Percentiles rank a stretch among this genome's conserved stretches.
Conservation (phyloP, 2,113 vertebrate genomes). For the Heterocephalus glaber region DNA sequence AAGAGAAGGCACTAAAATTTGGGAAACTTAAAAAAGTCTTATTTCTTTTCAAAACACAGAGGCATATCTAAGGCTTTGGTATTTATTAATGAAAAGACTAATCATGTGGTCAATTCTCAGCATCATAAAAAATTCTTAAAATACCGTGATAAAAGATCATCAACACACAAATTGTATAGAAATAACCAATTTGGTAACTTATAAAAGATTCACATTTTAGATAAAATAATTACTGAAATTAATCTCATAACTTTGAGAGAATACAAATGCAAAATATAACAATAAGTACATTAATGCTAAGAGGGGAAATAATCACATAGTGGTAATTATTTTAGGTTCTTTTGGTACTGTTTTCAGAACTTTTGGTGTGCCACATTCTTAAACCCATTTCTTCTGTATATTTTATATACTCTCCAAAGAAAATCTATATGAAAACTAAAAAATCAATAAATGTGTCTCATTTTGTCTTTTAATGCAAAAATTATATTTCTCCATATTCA, state of each 20-base stretch:
- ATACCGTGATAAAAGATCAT: neutral
- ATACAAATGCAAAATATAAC: neutral
- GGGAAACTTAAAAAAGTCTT: neutral
- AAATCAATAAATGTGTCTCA: neutral
- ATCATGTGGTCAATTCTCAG: neutral
- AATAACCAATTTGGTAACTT: neutral
- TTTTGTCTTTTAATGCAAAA: neutral
- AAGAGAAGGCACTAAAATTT: neutral
- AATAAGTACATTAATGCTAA: accelerated
- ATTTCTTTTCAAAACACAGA: neutral
- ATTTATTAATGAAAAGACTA: neutral
- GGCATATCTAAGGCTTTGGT: neutral
- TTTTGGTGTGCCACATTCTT: neutral
- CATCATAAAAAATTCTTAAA: neutral
- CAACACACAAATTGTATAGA: neutral
- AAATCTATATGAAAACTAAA: neutral
- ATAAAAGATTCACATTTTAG: neutral
- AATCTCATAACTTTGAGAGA: neutral
- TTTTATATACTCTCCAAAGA: neutral
- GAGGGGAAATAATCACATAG: neutral
- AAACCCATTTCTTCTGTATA: neutral
- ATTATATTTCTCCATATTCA: neutral
- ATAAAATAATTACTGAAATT: neutral
- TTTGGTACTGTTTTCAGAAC: neutral
- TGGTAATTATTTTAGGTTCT: no score